phyloP scores from a whole-genome alignment of 2,888 invertebrate genomes.

The Tortrix viridana region DNA sequence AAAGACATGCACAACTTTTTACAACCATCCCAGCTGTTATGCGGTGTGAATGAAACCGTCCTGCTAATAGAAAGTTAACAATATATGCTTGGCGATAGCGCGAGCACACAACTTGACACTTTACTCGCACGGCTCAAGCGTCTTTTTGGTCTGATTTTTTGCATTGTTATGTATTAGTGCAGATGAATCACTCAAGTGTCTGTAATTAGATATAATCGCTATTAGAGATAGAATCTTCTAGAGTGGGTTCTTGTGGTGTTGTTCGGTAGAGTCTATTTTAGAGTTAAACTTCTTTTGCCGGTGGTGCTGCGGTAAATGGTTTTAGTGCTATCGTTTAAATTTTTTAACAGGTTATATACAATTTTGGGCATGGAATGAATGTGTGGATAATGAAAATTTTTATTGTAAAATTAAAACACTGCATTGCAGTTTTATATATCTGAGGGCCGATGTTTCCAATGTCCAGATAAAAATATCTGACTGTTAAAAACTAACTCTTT shows the following conservation, averaged over 20 bases:
- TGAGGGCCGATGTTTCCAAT: too few relatives aligned
- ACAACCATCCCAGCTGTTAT: conserved; percentile 45
- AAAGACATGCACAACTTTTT: neutral
- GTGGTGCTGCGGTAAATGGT: neutral
- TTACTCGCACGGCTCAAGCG: neutral
- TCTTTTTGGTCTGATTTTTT: conserved; percentile 1
- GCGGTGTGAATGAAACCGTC: conserved; percentile 49
- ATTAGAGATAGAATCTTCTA: conserved; percentile 29
- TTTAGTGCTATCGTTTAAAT: too few relatives aligned
- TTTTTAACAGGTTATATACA: too few relatives aligned
- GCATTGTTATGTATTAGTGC: conserved; percentile 4
- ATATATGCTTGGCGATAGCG: conserved; percentile 25
- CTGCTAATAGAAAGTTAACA: conserved; percentile 50
- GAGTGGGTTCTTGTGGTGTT: conserved; percentile 7
- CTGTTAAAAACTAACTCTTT: too few relatives aligned
- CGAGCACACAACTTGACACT: conserved; percentile 30
- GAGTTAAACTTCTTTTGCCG: too few relatives aligned
- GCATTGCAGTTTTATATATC: too few relatives aligned
- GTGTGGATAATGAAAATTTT: too few relatives aligned
- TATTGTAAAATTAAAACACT: too few relatives aligned
- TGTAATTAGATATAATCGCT: conserved; percentile 34
- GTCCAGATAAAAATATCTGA: too few relatives aligned
- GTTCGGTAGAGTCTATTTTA: conserved; percentile 4
- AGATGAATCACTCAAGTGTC: conserved; percentile 25
- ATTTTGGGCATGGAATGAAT: too few relatives aligned